A percentile compares a stretch with the other conserved stretches of the same genome.
Evolutionary conservation across 2,888 invertebrate species (phyloP).

Genomic region (Meliscaeva auricollis): DNA sequence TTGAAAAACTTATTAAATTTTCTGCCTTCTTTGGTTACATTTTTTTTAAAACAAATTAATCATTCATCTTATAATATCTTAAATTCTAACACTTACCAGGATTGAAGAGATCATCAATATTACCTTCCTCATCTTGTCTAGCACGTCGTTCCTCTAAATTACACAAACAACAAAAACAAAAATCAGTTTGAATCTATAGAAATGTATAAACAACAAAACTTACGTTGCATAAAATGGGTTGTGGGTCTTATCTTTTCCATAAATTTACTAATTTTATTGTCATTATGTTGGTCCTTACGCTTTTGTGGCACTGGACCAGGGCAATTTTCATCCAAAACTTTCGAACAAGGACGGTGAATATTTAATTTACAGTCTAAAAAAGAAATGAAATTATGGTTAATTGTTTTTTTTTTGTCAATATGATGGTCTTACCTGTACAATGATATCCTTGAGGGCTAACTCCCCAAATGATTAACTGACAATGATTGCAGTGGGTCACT

Average conservation of each 20-base stretch:
- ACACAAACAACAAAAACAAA: conserved; percentile 47
- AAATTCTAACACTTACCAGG: conserved; percentile 79
- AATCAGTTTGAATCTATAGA: conserved; percentile 43
- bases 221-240: conserved; percentile 77
- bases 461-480: conserved; percentile 96
- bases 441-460: conserved; percentile 98
- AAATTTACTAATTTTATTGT: conserved; percentile 90
- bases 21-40: conserved; percentile 57
- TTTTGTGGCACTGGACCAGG: conserved; percentile 88
- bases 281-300: conserved; percentile 86
- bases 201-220: background rate
- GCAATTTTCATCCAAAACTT: conserved; percentile 92
- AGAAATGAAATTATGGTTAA: background rate
- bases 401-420: too few species aligned
- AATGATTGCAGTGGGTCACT: conserved; percentile 96
- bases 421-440: conserved; percentile 90
- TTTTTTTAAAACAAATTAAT: too few species aligned
- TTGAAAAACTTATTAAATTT: background rate
- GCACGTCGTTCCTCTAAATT: conserved; percentile 81
- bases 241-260: conserved; percentile 87
- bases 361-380: conserved; percentile 91
- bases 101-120: conserved; percentile 80
- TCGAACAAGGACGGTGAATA: conserved; percentile 93
- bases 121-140: conserved; percentile 83
- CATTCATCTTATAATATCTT: conserved; percentile 3